Base-by-base conservation (phyloP, 2,888 invertebrate species). In the Brachylomia viminalis region DNA sequence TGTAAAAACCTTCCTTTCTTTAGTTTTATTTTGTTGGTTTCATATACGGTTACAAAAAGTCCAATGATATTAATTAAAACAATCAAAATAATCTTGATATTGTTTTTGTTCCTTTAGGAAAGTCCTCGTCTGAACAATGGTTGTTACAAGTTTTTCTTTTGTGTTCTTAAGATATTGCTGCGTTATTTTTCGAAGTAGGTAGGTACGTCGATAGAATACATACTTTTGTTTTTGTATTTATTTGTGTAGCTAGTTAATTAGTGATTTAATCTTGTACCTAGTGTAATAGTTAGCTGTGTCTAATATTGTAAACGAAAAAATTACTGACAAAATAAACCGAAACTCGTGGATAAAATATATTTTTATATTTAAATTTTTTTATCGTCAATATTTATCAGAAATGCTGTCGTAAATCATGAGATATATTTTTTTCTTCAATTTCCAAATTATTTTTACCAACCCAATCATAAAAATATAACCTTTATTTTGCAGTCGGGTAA, bases 1-100 rank as follows among this genome's bases (percentile, higher is more conserved):
- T 77, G 52, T 68, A 47, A 71, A 79, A 80, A 56, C 27, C 62
- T 65, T 73, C n/a, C 56, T 80, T 75, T 27, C 42, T 61, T 77
- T 84, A 52, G 54, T 15, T 67, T 73, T 72, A 52, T 72, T 72
- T 62, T 76, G 23, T 64, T 74, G 66, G 33, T 45, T 69, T 81
- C 17, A n/a, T 23, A 30, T 27, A 70, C 13, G 47, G 10, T 49
- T 45, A 59, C 15, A n/a, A 38, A 64, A 68, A 64, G 0, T 17
- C 4, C 42, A 52, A 54, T 49, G 13, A 30, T 3, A 33, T 49
- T 59, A 30, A 65, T 68, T 54, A 67, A 70, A 58, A 38, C n/a
- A 23, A 45, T 56, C 13, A 47, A 33, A 82, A 45, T 45, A 33
- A 11, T 56, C 17, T 42, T 56, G 5, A 49, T 54, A 58, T 66